A percentile compares a stretch with the other conserved stretches of the same genome.
phyloP scores from a whole-genome alignment of 2,113 vertebrate species.

The Terrapene triunguis region DNA sequence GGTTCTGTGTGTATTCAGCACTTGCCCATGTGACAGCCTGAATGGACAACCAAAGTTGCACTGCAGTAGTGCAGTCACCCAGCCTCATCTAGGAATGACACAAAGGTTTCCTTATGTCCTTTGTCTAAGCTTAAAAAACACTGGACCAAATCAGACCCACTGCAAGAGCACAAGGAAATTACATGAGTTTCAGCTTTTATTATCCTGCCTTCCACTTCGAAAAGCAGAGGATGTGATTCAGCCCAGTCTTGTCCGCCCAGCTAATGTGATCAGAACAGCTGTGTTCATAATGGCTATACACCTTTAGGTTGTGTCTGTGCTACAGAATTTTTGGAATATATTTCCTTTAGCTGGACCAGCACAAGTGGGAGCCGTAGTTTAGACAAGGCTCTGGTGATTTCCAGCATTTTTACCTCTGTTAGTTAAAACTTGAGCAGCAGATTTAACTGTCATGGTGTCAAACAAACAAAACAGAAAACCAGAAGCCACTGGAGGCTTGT shows the following conservation, averaged over 20 bases:
- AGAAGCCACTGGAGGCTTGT: neutral
- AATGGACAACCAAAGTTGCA: neutral
- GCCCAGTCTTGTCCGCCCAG: neutral
- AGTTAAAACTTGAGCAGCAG: neutral
- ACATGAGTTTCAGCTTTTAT: neutral
- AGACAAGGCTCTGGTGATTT: neutral
- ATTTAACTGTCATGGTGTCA: neutral
- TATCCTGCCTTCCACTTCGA: neutral
- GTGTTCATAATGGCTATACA: neutral
- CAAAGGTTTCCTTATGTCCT: neutral
- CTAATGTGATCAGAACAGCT: neutral
- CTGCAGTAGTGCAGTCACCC: neutral
- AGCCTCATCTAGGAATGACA: too few relatives aligned
- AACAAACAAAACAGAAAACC: neutral
- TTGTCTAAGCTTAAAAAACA: too few relatives aligned
- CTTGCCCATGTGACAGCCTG: neutral
- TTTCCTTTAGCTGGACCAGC: neutral
- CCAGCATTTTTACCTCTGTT: neutral
- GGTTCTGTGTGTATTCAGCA: neutral
- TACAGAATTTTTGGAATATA: neutral
- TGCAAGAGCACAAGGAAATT: neutral
- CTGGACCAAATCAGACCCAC: neutral
- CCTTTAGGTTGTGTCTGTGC: neutral
- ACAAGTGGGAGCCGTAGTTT: neutral
- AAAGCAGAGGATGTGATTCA: neutral